phyloP scores from a whole-genome alignment of 2,888 invertebrate genomes.

The Ditylenchus weischeri region DNA sequence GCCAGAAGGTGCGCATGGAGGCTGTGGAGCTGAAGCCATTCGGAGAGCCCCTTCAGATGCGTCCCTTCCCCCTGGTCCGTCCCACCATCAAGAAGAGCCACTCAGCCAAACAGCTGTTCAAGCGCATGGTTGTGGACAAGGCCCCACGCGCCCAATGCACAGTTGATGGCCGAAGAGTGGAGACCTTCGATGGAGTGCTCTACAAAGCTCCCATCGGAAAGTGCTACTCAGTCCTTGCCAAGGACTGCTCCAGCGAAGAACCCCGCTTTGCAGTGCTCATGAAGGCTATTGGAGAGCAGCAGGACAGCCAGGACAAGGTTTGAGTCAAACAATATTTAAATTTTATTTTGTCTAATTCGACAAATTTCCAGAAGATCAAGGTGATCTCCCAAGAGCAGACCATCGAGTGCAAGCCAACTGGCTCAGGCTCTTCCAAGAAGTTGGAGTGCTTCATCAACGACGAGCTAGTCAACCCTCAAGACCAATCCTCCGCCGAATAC shows the following conservation, averaged over 20 bases:
- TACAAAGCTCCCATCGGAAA: slow-evolving; percentile 48
- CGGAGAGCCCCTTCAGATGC: slow-evolving; percentile 10
- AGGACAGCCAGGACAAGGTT: slow-evolving; percentile 18
- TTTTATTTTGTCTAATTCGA: not conserved
- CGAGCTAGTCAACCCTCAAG: slow-evolving; percentile 10
- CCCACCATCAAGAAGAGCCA: slow-evolving; percentile 18
- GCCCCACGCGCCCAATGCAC: slow-evolving; percentile 30
- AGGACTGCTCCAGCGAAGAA: slow-evolving; percentile 52
- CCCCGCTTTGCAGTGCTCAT: slow-evolving; percentile 59
- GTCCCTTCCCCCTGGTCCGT: slow-evolving; percentile 25
- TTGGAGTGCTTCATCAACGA: slow-evolving; percentile 25
- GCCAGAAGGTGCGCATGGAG: slow-evolving; percentile 36
- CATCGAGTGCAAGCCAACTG: slow-evolving; percentile 21
- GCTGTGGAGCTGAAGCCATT: slow-evolving; percentile 28
- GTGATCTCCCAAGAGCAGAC: slow-evolving; percentile 18
- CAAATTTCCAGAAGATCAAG: slow-evolving; percentile 18
- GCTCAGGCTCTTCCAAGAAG: slow-evolving; percentile 24
- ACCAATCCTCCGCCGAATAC: slow-evolving; percentile 17
- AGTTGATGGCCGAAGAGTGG: slow-evolving; percentile 34
- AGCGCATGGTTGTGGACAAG: slow-evolving; percentile 8
- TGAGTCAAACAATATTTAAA: slow-evolving; percentile 4
- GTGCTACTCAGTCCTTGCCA: slow-evolving; percentile 60
- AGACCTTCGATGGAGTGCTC: slow-evolving; percentile 55
- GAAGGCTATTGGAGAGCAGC: slow-evolving; percentile 35
- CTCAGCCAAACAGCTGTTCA: slow-evolving; percentile 27